These are phyloP conservation scores for Stenopsyche tienmushanensis DNA, from an alignment of 1,140 invertebrate genomes.

Conservation along the genomic window DNA sequence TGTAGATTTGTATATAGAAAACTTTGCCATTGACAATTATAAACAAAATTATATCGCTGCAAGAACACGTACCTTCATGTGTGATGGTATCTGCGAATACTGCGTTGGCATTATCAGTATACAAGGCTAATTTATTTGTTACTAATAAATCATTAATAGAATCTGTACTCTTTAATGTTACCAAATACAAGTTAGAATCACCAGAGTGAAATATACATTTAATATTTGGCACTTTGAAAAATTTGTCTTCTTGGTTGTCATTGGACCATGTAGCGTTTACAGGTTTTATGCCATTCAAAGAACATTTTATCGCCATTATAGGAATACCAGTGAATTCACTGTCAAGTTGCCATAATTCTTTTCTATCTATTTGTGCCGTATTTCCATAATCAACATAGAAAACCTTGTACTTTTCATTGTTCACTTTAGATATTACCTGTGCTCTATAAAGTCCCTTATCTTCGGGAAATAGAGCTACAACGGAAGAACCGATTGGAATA, in stretches of 20 bases:
- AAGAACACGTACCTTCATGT: too few species aligned
- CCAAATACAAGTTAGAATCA: too few species aligned
- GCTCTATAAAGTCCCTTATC: constrained; percentile 70
- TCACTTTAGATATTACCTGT: constrained; percentile 58
- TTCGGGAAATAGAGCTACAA: constrained; percentile 67
- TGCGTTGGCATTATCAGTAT: too few species aligned
- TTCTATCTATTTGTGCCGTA: constrained; percentile 57
- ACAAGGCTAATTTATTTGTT: too few species aligned
- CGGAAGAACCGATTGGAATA: constrained; percentile 57
- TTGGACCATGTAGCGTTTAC: constrained; percentile 57
- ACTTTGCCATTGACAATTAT: too few species aligned
- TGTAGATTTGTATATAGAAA: too few species aligned
- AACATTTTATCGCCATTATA: constrained; percentile 67
- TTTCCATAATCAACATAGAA: constrained; percentile 78
- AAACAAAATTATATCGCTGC: too few species aligned
- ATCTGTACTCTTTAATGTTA: too few species aligned
- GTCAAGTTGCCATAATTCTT: constrained; percentile 68
- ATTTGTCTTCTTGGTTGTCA: constrained; percentile 54
- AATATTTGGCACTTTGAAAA: too few species aligned
- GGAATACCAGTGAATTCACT: constrained; percentile 66
- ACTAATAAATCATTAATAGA: too few species aligned
- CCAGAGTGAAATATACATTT: too few species aligned
- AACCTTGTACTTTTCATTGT: constrained; percentile 60
- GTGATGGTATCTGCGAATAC: too few species aligned
- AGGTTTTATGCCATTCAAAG: constrained; percentile 60